phyloP scores from a whole-genome alignment of 2,113 vertebrate species.

The Cochlearius cochlearius region DNA sequence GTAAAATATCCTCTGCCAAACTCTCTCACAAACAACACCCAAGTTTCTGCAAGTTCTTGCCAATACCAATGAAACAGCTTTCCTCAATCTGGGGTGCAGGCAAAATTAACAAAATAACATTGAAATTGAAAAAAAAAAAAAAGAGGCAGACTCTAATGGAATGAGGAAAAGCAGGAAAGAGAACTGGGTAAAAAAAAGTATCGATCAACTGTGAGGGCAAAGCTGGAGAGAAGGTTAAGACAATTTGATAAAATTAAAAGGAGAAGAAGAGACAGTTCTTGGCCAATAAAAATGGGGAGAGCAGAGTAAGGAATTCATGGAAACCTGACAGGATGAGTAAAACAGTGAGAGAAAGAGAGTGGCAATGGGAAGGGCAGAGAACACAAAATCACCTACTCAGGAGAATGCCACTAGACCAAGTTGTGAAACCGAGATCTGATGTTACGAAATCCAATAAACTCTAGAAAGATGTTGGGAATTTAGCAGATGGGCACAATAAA shows the following conservation, averaged over 20 bases:
- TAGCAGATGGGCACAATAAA: neutral
- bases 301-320: neutral
- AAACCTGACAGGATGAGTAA: neutral
- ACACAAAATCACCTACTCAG: neutral
- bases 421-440: neutral
- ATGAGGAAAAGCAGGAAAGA: neutral
- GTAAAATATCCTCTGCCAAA: neutral
- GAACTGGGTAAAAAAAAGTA: neutral
- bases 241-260: neutral
- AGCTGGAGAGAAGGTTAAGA: neutral
- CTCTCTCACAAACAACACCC: neutral
- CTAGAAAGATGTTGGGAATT: neutral
- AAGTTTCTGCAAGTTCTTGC: neutral
- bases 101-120: neutral
- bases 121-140: neutral
- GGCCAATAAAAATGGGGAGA: neutral
- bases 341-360: neutral
- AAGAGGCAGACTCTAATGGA: neutral
- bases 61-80: neutral
- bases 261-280: neutral
- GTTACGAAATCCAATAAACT: neutral
- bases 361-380: neutral
- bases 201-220: neutral
- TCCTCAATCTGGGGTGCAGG: neutral
- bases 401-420: neutral